These are phyloP conservation scores for Epinotia ramella DNA, from an alignment of 2,888 invertebrate species.

Conservation along the genomic window DNA sequence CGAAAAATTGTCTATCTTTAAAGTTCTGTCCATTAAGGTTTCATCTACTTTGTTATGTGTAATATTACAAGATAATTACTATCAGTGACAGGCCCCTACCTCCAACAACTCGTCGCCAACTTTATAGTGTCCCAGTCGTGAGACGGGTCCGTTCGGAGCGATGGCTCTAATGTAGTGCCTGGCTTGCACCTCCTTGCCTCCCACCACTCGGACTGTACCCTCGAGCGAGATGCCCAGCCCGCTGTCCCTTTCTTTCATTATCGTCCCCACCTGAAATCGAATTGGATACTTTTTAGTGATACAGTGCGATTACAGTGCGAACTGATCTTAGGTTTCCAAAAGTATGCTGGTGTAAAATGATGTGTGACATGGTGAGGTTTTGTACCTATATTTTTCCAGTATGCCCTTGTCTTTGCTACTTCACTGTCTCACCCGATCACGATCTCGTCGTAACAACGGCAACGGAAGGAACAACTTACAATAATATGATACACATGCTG, in stretches of 20 bases:
- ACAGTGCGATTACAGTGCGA: too few species aligned
- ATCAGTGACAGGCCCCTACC: constrained; percentile 66
- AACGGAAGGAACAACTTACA: too few species aligned
- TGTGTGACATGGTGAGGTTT: too few species aligned
- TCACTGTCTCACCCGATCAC: too few species aligned
- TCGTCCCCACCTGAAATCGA: constrained; percentile 89
- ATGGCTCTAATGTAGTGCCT: constrained; percentile 97
- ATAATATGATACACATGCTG: too few species aligned
- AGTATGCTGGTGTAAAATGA: too few species aligned
- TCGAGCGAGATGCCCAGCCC: constrained; percentile 96
- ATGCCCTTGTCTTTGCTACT: too few species aligned
- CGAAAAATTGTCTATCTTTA: not conserved
- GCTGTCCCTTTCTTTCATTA: constrained; percentile 92
- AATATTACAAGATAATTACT: too few species aligned
- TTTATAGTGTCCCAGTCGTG: constrained; percentile 89
- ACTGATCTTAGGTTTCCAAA: too few species aligned
- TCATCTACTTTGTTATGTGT: not conserved
- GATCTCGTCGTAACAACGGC: too few species aligned
- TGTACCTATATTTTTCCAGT: too few species aligned
- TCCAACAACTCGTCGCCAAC: constrained; percentile 95
- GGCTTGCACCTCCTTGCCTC: constrained; percentile 94
- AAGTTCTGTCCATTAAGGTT: not conserved
- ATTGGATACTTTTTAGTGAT: not conserved
- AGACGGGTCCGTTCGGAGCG: constrained; percentile 94
- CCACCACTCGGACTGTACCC: constrained; percentile 95